phyloP scores from a whole-genome alignment of 2,113 vertebrate genomes.

The Paramormyrops kingsleyae region DNA sequence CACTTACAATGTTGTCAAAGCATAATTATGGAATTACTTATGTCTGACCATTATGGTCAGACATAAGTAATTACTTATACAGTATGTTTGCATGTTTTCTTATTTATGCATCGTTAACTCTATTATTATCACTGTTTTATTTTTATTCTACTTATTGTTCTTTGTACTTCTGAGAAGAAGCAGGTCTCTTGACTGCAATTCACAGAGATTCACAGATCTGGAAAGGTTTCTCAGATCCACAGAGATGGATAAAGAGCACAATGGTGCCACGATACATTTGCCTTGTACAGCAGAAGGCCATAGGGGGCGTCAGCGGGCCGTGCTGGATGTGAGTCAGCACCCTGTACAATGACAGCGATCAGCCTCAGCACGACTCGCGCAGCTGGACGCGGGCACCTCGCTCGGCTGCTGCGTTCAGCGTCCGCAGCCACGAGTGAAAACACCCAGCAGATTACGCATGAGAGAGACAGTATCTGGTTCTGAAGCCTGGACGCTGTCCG shows the following conservation, averaged over 20 bases:
- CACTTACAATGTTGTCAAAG: not conserved
- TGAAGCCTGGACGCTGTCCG: constrained; percentile 49
- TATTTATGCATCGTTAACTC: not conserved
- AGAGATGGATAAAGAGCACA: not conserved
- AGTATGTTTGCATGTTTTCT: not conserved
- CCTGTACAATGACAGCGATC: not conserved
- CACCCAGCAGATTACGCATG: constrained; percentile 43
- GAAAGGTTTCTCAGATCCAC: not conserved
- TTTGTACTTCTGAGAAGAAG: not conserved
- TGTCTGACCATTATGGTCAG: too few species aligned
- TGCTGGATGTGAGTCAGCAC: not conserved
- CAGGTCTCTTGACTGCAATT: too few species aligned
- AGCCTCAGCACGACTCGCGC: not conserved
- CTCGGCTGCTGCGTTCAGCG: constrained; percentile 20
- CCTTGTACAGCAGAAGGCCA: not conserved
- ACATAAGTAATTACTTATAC: not conserved
- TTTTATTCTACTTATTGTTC: not conserved
- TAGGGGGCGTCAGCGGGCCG: not conserved
- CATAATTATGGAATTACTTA: not conserved
- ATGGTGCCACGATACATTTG: not conserved
- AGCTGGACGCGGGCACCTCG: too few species aligned
- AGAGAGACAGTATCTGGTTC: constrained; percentile 33
- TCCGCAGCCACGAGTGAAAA: constrained; percentile 44
- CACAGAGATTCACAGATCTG: not conserved
- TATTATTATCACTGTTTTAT: not conserved